Conservation (phyloP, 2,797 vertebrate genomes). For the Anniella stebbinsi region DNA sequence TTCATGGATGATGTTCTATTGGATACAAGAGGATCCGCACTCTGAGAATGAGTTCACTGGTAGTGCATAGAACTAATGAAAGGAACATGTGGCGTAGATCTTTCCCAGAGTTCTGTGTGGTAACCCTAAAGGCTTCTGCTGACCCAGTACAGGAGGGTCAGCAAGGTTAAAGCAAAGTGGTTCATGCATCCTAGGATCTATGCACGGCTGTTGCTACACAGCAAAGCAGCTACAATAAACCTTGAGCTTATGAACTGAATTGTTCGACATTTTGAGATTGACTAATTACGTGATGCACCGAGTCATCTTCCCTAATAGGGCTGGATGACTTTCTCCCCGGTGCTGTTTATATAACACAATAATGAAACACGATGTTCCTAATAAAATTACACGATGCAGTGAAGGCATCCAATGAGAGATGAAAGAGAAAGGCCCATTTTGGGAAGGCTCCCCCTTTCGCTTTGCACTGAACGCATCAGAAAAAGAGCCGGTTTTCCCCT, state of each 20-base stretch:
- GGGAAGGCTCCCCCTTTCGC: constrained; percentile 36
- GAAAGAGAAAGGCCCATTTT: constrained; percentile 62
- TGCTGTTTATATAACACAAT: constrained; percentile 57
- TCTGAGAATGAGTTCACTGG: not conserved
- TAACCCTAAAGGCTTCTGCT: not conserved
- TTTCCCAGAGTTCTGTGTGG: not conserved
- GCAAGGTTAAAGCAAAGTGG: not conserved
- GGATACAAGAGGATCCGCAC: not conserved
- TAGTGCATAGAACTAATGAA: not conserved
- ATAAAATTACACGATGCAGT: constrained; percentile 43
- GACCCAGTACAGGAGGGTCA: not conserved
- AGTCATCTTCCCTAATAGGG: constrained; percentile 41
- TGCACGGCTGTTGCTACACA: not conserved
- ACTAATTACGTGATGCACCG: constrained; percentile 15
- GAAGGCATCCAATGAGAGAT: constrained; percentile 53
- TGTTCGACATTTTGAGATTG: constrained; percentile 18
- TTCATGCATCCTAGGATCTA: not conserved
- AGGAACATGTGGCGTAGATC: not conserved
- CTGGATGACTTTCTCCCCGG: constrained; percentile 54
- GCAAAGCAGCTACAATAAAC: not conserved
- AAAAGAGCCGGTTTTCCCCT: constrained; percentile 42
- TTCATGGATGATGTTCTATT: not conserved
- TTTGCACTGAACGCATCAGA: constrained; percentile 50
- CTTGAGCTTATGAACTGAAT: constrained; percentile 1
- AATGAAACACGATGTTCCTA: constrained; percentile 51